A percentile compares a stretch with the other conserved stretches of the same genome.
phyloP scores from a whole-genome alignment of 2,113 vertebrate species.

The Indri indri region DNA sequence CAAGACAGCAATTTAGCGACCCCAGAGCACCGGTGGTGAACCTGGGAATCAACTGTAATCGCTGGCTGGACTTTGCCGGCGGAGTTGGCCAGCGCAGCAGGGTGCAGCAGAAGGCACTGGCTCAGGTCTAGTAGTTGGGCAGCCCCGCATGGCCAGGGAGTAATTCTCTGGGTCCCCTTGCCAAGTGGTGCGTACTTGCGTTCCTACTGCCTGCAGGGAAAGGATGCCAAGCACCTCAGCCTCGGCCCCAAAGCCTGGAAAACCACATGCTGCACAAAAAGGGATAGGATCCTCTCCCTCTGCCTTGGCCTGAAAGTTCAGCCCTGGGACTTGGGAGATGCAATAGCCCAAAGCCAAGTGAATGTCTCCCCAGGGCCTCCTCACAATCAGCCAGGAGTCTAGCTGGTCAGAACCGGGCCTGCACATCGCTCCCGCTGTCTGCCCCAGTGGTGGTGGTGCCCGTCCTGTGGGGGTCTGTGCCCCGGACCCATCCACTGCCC shows the following conservation, averaged over 20 bases:
- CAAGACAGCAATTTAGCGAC: neutral
- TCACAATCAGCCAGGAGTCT: neutral
- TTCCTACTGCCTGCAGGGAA: neutral
- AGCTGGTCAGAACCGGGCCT: neutral
- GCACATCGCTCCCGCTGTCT: neutral
- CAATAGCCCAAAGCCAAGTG: neutral
- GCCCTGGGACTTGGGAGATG: neutral
- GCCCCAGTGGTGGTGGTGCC: no score
- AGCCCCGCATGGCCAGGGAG: neutral
- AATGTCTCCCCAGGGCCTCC: neutral
- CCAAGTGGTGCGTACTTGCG: fast-evolving
- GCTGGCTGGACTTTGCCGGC: neutral
- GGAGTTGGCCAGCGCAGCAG: fast-evolving
- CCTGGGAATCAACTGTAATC: neutral
- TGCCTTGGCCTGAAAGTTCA: neutral
- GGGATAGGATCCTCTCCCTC: neutral
- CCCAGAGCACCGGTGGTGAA: fast-evolving
- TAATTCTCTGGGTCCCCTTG: neutral
- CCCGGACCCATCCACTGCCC: neutral
- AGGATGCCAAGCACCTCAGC: neutral
- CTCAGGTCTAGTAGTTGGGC: neutral
- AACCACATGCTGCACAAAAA: neutral
- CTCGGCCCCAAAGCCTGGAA: neutral
- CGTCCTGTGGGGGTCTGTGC: neutral
- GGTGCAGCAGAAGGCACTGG: neutral